These are phyloP conservation scores for Bicyclus anynana DNA, from an alignment of 1,140 invertebrate genomes.

Conservation along the genomic window DNA sequence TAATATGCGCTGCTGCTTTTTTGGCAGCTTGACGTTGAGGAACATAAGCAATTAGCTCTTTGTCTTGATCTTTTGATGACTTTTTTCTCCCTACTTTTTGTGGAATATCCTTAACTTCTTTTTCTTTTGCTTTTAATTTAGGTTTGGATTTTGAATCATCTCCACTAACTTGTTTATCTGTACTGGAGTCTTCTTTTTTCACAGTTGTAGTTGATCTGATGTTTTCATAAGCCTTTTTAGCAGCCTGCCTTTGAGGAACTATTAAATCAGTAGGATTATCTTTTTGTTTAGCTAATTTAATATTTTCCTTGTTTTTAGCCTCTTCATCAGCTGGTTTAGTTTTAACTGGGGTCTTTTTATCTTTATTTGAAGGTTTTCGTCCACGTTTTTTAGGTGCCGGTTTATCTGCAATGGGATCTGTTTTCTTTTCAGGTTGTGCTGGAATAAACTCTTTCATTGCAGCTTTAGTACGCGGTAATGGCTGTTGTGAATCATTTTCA, in stretches of 20 bases:
- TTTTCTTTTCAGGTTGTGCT: constrained; percentile 63
- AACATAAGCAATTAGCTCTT: constrained; percentile 89
- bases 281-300: constrained; percentile 78
- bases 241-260: constrained; percentile 93
- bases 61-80: constrained; percentile 70
- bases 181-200: constrained; percentile 62
- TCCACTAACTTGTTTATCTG: constrained; percentile 55
- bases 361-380: constrained; percentile 60
- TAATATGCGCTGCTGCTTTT: constrained; percentile 93
- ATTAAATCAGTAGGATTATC: constrained; percentile 88
- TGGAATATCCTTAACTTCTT: constrained; percentile 54
- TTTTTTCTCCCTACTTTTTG: constrained; percentile 78
- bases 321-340: constrained; percentile 68
- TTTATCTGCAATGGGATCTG: constrained; percentile 55
- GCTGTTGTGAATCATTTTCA: constrained; percentile 83
- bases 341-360: constrained; percentile 58
- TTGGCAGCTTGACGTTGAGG: constrained; percentile 93
- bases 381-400: constrained; percentile 67
- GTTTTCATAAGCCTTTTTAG: constrained; percentile 93
- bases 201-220: constrained; percentile 81
- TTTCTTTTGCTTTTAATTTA: constrained; percentile 61
- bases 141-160: constrained; percentile 66
- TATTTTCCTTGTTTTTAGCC: constrained; percentile 77
- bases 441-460: constrained; percentile 88
- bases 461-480: constrained; percentile 85